Conservation (phyloP, 2,888 invertebrate genomes). For the Drosophila gaucha region DNA sequence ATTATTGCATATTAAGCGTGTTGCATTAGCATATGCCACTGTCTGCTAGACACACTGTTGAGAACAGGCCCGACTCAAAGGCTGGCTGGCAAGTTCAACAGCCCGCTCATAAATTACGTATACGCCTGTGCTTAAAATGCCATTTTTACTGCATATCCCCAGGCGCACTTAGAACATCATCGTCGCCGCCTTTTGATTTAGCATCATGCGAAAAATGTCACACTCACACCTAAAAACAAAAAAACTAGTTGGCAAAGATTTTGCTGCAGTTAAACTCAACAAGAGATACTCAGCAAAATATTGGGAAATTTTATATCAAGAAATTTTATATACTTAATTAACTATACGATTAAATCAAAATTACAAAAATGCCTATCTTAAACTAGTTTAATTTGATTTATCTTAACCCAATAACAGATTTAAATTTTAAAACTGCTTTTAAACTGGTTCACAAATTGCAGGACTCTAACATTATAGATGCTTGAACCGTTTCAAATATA, state of each 20-base stretch:
- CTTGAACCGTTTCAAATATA: too few relatives aligned
- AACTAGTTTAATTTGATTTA: too few relatives aligned
- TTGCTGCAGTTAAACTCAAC: not conserved
- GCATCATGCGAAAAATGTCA: conserved; percentile 37
- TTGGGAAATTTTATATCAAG: too few relatives aligned
- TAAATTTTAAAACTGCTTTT: too few relatives aligned
- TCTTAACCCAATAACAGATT: too few relatives aligned
- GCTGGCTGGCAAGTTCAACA: conserved; percentile 37
- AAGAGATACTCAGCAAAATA: conserved; percentile 6
- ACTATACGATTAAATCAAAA: too few relatives aligned
- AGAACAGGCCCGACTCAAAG: not conserved
- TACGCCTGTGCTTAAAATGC: conserved; percentile 48
- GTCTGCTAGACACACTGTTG: not conserved
- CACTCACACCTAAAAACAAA: conserved; percentile 21
- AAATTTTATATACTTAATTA: too few relatives aligned
- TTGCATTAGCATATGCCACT: conserved; percentile 51
- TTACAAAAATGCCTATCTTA: too few relatives aligned
- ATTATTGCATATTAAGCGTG: conserved; percentile 63
- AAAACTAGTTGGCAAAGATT: conserved; percentile 11
- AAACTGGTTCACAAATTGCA: too few relatives aligned
- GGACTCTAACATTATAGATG: too few relatives aligned
- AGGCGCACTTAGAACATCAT: conserved; percentile 58
- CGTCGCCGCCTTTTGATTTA: conserved; percentile 44
- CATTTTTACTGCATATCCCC: conserved; percentile 75
- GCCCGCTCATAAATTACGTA: conserved; percentile 53